A percentile compares a stretch with the other conserved stretches of the same genome.
Evolutionary conservation across 1,140 invertebrate genomes (phyloP).

Genomic region (Nasonia longicornis): DNA sequence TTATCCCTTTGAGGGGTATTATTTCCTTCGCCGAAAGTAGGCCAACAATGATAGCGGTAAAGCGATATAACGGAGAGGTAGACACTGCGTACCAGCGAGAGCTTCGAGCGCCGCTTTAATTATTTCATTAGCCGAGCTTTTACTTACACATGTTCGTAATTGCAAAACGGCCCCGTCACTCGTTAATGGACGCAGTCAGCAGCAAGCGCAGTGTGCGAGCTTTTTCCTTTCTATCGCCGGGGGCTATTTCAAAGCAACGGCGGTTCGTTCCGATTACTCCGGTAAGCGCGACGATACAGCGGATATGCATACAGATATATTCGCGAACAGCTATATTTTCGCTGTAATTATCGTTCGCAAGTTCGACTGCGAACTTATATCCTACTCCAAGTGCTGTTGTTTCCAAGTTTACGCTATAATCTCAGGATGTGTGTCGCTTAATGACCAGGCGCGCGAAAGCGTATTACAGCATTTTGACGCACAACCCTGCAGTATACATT

Average conservation of each 20-base stretch:
- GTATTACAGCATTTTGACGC: not conserved
- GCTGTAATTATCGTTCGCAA: not conserved
- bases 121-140: conserved; percentile 17
- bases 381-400: not conserved
- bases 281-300: too few relatives aligned
- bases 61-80: not conserved
- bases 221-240: not conserved
- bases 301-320: too few relatives aligned
- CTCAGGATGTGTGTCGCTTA: not conserved
- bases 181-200: not conserved
- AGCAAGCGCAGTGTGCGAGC: too few relatives aligned
- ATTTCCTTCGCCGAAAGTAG: not conserved
- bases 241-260: not conserved
- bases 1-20: too few relatives aligned
- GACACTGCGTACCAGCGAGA: not conserved
- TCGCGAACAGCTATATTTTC: not conserved
- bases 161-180: not conserved
- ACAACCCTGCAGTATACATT: not conserved
- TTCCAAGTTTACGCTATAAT: not conserved
- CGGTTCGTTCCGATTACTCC: too few relatives aligned
- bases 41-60: conserved; percentile 9
- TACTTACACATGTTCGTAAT: not conserved
- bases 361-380: not conserved
- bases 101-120: not conserved
- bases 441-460: not conserved